Percentiles rank a stretch among this genome's conserved stretches.
phyloP scores from a whole-genome alignment of 2,113 vertebrate genomes.

The Aegypius monachus region DNA sequence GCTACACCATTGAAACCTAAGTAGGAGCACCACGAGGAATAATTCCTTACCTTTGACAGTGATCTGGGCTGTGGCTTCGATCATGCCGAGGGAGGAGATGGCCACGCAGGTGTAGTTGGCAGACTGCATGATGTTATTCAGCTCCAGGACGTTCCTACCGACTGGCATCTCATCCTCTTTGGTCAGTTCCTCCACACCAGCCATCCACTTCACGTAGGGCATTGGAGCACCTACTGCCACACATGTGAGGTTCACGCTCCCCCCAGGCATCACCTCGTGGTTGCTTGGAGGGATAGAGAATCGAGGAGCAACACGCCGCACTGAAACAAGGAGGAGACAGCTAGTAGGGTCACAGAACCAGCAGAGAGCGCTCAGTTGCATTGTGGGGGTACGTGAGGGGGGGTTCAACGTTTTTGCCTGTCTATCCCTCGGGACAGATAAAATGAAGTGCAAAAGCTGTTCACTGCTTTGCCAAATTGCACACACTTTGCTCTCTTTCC shows the following conservation, averaged over 20 bases:
- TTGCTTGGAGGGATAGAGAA: conserved; percentile 97
- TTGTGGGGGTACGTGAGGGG: background rate
- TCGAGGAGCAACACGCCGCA: conserved; percentile 93
- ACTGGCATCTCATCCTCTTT: conserved; percentile 93
- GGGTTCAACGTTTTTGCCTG: background rate
- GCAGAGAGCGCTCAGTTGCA: background rate
- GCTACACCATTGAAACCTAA: background rate
- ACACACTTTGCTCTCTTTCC: conserved; percentile 19
- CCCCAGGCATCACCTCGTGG: conserved; percentile 96
- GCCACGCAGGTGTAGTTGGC: conserved; percentile 97
- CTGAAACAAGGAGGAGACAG: conserved; percentile 81
- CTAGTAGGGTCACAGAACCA: conserved; percentile 58
- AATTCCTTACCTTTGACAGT: conserved; percentile 86
- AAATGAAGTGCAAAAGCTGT: conserved; percentile 27
- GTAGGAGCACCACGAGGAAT: background rate
- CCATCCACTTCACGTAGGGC: conserved; percentile 97
- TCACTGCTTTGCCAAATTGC: conserved; percentile 33
- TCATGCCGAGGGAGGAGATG: conserved; percentile 92
- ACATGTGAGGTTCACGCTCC: conserved; percentile 94
- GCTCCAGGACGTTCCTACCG: conserved; percentile 92
- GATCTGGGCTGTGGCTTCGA: conserved; percentile 92
- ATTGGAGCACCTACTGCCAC: conserved; percentile 96
- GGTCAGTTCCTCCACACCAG: conserved; percentile 86
- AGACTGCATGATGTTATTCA: conserved; percentile 88
- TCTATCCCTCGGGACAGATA: conserved; percentile 33